Base-by-base conservation (phyloP, 1,140 invertebrate genomes). In the Euura lappo region DNA sequence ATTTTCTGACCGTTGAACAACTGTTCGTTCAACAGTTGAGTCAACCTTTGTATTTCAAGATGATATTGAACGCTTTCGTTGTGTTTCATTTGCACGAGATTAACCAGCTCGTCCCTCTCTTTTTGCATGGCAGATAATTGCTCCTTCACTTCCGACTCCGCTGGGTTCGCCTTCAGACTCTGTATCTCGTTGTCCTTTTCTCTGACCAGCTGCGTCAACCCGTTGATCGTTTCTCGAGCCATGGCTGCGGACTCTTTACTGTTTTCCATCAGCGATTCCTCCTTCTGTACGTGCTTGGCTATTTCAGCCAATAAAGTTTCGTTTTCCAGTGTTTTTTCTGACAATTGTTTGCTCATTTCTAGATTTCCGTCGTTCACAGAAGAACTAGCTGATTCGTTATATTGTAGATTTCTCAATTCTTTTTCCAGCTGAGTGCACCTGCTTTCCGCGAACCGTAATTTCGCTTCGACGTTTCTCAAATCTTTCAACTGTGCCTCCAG, bases 31-130 rank as follows among this genome's bases (percentile, higher is more conserved):
- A 93, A 74, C 4, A 92, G 76, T 72, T 90, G 87, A 28, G 90
- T 91, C n/a, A 97, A 79, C 51, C 93, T 90, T 82, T 96, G 94
- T 71, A 96, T 93, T 88, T 97, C 95, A 3, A 86, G 89, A 77
- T 97, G 94, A 85, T 96, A 97, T 67, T 92, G 91, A 2, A 95
- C 79, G 79, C 91, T 95, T 85, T 97, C 95, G 71, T 93, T 91
- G 76, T 97, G 95, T 87, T 97, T 97, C 66, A 92, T 88, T 76
- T 93, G 93, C 1, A 96, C 85, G 5, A 93, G 88, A 70, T 90
- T 90, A 44, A 95, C 92, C n/a, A 96, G 86, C 84, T 95, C 92
- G 65, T 92, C 91, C 79, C 94, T 91, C 80, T 96, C 94, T 0
- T 75, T 72, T 65, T 75, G 77, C 2, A 87, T 64, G n/a, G 78